phyloP scores from a whole-genome alignment of 2,888 invertebrate species.

The Aporophyla nigra region DNA sequence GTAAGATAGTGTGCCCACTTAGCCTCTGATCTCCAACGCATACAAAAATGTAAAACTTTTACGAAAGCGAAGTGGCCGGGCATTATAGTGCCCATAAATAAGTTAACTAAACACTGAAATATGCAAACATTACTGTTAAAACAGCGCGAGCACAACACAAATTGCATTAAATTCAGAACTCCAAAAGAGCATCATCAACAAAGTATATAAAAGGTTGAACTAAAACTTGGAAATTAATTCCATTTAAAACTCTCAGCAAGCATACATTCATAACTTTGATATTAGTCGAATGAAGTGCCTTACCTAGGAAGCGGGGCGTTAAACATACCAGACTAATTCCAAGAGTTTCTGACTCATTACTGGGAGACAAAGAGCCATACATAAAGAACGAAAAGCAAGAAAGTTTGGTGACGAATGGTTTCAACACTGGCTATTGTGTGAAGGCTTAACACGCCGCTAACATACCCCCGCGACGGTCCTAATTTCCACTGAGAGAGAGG shows the following conservation, averaged over 20 bases:
- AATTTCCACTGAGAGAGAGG: constrained; percentile 17
- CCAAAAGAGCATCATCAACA: constrained; percentile 37
- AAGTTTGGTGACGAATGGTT: constrained; percentile 74
- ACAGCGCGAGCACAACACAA: constrained; percentile 39
- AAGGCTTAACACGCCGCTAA: constrained; percentile 34
- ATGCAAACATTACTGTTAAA: constrained; percentile 42
- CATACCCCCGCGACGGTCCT: constrained; percentile 3
- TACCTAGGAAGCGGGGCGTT: constrained; percentile 54
- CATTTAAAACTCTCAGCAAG: constrained; percentile 58
- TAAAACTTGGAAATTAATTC: constrained; percentile 68
- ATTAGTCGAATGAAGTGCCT: constrained; percentile 70
- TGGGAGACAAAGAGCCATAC: constrained; percentile 79
- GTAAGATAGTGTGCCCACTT: background rate
- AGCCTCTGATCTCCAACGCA: constrained; percentile 3
- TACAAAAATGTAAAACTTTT: constrained; percentile 29
- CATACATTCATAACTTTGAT: constrained; percentile 75
- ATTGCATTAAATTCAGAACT: constrained; percentile 31
- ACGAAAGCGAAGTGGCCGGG: background rate
- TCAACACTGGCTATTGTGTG: constrained; percentile 65
- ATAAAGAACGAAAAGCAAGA: constrained; percentile 76
- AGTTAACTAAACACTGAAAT: constrained; percentile 28
- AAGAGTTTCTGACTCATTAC: constrained; percentile 83
- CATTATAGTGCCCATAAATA: constrained; percentile 45
- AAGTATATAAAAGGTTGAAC: constrained; percentile 52
- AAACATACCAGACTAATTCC: constrained; percentile 72